Evolutionary conservation across 2,888 invertebrate species (phyloP).

Genomic region (Teleogryllus oceanicus): DNA sequence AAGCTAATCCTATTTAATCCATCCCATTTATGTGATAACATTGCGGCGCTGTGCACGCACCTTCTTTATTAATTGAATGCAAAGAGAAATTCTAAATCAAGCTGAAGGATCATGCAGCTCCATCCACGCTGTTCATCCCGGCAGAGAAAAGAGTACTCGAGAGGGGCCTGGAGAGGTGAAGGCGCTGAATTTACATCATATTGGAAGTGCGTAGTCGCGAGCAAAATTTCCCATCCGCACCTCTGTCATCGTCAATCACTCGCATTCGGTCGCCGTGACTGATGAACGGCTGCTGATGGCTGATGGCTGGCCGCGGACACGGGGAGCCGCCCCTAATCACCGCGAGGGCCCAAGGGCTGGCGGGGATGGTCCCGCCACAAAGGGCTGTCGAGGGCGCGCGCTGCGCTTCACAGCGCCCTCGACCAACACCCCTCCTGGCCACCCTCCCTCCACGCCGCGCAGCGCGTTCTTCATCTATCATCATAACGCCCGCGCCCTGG

Average conservation of each 20-base stretch:
- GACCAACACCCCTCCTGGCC: not conserved
- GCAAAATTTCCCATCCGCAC: not conserved
- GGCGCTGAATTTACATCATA: not conserved
- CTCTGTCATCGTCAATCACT: slow-evolving; percentile 7
- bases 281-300: not conserved
- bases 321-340: not conserved
- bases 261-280: not conserved
- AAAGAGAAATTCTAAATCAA: no score
- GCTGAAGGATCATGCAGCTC: no score
- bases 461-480: not conserved
- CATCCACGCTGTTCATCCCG: no score
- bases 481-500: slow-evolving; percentile 7
- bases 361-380: no score
- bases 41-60: no score
- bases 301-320: not conserved
- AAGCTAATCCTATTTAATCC: no score
- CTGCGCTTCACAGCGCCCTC: not conserved
- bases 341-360: not conserved
- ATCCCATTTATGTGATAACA: no score
- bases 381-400: no score
- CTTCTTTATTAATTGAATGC: no score
- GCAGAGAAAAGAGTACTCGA: no score
- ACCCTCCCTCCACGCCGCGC: not conserved
- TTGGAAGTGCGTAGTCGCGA: not conserved
- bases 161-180: no score